Conservation (phyloP, 2,113 vertebrate species). For the Eleginops maclovinus region DNA sequence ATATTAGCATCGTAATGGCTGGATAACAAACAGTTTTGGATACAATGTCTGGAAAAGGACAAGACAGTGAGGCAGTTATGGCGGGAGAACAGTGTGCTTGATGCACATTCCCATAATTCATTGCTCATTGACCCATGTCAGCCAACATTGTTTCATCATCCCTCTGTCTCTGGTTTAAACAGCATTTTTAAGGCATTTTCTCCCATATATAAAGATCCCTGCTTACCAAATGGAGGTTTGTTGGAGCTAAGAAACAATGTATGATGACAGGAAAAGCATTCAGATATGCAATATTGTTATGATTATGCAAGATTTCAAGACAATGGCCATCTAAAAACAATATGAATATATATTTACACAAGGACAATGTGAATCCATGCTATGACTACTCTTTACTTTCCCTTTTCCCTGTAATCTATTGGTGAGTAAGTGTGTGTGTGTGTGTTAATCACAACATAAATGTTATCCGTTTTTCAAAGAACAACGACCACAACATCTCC, state of each 20-base stretch:
- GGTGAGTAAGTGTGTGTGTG: not conserved
- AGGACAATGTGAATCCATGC: constrained; percentile 1
- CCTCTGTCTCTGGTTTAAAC: constrained; percentile 11
- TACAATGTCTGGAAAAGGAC: not conserved
- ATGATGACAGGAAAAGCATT: not conserved
- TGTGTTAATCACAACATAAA: constrained; percentile 12
- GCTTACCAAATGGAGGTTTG: not conserved
- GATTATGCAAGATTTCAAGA: not conserved
- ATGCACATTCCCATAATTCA: constrained; percentile 31
- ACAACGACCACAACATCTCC: not conserved
- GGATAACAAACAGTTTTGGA: not conserved
- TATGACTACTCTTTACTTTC: not conserved
- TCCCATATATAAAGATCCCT: not conserved
- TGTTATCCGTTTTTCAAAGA: constrained; percentile 11
- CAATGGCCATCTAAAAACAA: not conserved
- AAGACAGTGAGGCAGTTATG: not conserved
- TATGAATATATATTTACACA: no score
- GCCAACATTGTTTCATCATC: constrained; percentile 36
- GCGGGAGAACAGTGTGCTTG: constrained; percentile 9
- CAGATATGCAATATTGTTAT: not conserved
- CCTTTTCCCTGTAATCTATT: not conserved
- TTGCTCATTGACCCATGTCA: constrained; percentile 33
- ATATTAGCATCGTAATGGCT: not conserved
- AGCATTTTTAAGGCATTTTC: not conserved
- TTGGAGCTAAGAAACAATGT: not conserved